Base-by-base conservation (phyloP, 2,888 invertebrate species). In the Noctua janthina region DNA sequence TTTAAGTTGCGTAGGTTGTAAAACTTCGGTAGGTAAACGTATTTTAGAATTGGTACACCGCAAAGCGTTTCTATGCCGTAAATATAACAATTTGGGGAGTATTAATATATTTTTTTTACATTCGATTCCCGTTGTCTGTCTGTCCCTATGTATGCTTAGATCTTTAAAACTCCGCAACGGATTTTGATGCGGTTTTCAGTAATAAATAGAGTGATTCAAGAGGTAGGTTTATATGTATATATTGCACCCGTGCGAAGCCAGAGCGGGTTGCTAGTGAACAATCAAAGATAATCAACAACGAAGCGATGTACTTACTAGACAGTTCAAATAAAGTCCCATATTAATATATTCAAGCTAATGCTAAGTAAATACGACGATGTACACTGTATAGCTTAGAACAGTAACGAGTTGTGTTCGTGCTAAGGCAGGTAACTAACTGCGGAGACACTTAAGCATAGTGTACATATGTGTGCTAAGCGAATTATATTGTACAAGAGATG, bases 321-420 rank as follows among this genome's bases (percentile, higher is more conserved):
- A 23, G 54, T 54, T 11, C 11, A 62, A 74, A 62, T 74, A 56
- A 76, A 70, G 56, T 76, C 54, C 49, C 6, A 64, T 79, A 76
- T 70, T 43, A 87, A 74, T 29, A 66, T 74, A 56, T 17, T 72
- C 29, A 79, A 79, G 72, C 46, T 87, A 85, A 79, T 73, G 66
- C 49, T 73, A 70, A 56, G 23, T 67, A 79, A 76, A 83, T 78
- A 86, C 74, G 23, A 68, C 39, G 43, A 29, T 69, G 66, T 69
- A 56, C 72, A 39, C 66, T 20, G 20, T 20, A 13, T n/a, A 75
- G 77, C 75, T 85, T 80, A 87, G 67, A 64, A 66, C 69, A 35
- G 56, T 80, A 74, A 84, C 68, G 76, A 87, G 78, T 81, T 76
- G 75, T 59, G 54, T 84, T 84, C 73, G 35, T 68, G 56, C 46